Evolutionary conservation across 2,113 vertebrate genomes (phyloP), one percentile per base, ranked within the genome.

Genomic region (Lasiurus borealis): DNA sequence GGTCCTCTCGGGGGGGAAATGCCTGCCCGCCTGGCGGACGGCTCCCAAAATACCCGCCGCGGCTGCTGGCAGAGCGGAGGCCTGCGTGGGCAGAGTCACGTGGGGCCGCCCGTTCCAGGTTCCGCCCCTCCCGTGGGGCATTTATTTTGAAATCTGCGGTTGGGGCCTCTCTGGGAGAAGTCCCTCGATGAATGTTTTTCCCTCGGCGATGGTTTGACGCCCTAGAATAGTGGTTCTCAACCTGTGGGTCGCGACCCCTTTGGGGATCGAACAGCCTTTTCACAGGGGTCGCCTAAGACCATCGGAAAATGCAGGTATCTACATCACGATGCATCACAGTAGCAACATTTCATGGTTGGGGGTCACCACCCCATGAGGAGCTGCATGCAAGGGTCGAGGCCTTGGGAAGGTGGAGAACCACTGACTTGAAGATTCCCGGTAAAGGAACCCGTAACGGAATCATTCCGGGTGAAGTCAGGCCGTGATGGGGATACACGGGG

Each of bases 41-140:
- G 93, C 89, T 94, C 69, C 92, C 85, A 95, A 95, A 95, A 97
- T 97, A 97, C 50, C 96, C 68, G 25, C 34, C 78, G 80, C n/a
- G n/a, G n/a, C 75, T 89, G 90, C 40, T 46, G 46, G 94, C 95
- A 96, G 95, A 73, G 82, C 10, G 52, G 84, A 85, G 16, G 54
- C 88, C 84, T 92, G 95, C 95, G 96, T 90, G 68, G 96, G 96
- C 95, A 88, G 92, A 54, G 57, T 81, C 96, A 92, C 85, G 34
- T 78, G 96, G 68, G 5, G 8, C 31, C 50, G 68, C 88, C 85
- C 48, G 69, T 90, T 86, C 87, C 50, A 8, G 69, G 90, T 87
- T 83, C 81, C 27, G 71, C 83, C 92, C 73, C 87, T 77, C 82
- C n/a, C 31, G 46, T 44, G 88, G 46, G 84, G 77, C 52, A 25